Conservation (phyloP, 2,797 vertebrate genomes). For the Eleutherodactylus coqui region DNA sequence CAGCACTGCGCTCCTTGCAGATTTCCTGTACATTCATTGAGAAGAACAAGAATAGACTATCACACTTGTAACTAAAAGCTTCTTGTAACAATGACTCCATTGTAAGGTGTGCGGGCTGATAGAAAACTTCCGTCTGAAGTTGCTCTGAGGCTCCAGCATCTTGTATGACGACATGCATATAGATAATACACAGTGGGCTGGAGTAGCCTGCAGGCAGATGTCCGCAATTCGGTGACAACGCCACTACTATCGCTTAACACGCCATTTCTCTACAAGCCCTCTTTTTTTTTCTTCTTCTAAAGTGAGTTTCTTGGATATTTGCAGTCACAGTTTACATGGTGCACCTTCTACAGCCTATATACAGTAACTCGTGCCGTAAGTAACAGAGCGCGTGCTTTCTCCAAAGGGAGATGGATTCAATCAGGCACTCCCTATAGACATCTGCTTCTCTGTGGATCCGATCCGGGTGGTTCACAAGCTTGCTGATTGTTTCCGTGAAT, state of each 20-base stretch:
- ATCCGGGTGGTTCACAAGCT: no score
- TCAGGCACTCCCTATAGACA: no score
- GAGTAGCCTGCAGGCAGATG: not conserved
- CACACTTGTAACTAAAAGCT: not conserved
- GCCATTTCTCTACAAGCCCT: not conserved
- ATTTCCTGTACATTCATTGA: conserved; percentile 58
- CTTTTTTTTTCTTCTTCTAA: not conserved
- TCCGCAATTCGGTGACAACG: not conserved
- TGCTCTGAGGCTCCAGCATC: not conserved
- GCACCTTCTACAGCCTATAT: no score
- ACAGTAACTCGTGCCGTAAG: no score
- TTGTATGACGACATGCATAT: conserved; percentile 31
- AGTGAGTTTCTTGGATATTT: no score
- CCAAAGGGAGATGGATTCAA: no score
- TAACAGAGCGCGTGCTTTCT: no score
- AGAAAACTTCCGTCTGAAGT: conserved; percentile 39
- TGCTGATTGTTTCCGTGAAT: no score
- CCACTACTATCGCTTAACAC: not conserved
- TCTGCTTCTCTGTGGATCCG: no score
- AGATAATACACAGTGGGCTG: conserved; percentile 1
- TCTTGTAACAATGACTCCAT: conserved; percentile 47
- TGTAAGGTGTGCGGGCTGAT: conserved; percentile 43
- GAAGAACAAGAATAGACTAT: conserved; percentile 52
- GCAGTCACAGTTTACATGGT: no score
- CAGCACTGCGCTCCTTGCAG: conserved; percentile 27